These are phyloP conservation scores for Colostygia pectinataria DNA, from an alignment of 2,888 invertebrate genomes.

Conservation along the genomic window DNA sequence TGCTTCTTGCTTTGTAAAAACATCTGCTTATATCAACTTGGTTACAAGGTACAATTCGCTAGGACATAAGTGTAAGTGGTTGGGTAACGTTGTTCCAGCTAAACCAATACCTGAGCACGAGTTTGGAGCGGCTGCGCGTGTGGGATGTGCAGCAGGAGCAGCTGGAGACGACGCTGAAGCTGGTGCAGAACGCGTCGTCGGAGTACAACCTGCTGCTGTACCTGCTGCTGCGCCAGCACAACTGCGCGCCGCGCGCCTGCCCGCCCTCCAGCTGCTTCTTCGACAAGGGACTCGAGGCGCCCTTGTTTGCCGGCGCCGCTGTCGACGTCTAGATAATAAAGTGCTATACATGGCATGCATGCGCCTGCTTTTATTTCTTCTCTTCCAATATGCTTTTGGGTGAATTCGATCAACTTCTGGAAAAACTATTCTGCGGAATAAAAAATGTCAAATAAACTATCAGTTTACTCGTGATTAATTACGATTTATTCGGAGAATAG, in stretches of 20 bases:
- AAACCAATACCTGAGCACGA: slow-evolving; percentile 45
- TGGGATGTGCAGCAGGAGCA: slow-evolving; percentile 63
- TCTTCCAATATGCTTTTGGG: too few species aligned
- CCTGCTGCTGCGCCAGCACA: slow-evolving; percentile 60
- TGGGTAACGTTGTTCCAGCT: slow-evolving; percentile 25
- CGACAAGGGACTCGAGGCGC: slow-evolving; percentile 48
- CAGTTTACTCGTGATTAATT: too few species aligned
- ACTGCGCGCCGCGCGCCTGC: slow-evolving; percentile 40
- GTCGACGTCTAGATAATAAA: slow-evolving; percentile 4
- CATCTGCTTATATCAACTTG: too few species aligned
- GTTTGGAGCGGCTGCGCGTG: slow-evolving; percentile 55
- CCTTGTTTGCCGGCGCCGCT: slow-evolving; percentile 4
- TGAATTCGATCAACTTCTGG: too few species aligned
- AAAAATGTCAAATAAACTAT: too few species aligned
- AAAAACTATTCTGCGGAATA: too few species aligned
- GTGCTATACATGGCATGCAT: neutral
- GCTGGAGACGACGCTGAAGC: slow-evolving; percentile 55
- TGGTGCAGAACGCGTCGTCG: slow-evolving; percentile 61
- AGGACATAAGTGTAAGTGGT: too few species aligned
- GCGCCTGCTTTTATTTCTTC: too few species aligned
- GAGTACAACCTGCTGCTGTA: slow-evolving; percentile 70
- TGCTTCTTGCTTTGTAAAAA: too few species aligned
- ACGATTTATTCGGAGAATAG: too few species aligned
- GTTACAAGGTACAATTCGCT: too few species aligned
- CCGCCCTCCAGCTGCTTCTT: slow-evolving; percentile 46